Evolutionary conservation across 53 echinoderm and acorn worm species (phyloP), one percentile per base, ranked within the genome.

Genomic region (Luidia sarsii): DNA sequence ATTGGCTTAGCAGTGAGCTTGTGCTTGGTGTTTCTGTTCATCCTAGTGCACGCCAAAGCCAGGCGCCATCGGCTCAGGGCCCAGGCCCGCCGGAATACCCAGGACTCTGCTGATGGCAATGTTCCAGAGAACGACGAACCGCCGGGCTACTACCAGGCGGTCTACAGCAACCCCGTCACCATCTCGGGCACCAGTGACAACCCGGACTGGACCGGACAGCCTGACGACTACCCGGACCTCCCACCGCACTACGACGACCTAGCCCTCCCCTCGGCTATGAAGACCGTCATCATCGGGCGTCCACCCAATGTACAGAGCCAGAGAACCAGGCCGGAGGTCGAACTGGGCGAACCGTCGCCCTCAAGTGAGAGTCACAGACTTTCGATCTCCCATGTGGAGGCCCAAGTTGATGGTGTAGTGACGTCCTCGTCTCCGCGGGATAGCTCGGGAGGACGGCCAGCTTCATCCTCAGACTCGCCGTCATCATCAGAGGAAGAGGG

Each of bases 231-330:
- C 72, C n/a, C 33, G 4, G 28, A 35, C 14, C 72, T 54, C 7
- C 72, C 72, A 1, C 72, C 72, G 24, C 72, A 72, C 72, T 72
- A 72, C 54, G 72, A 72, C 21, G 72, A 72, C 9, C 56, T 72
- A 24, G 38, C 27, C 33, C 32, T 29, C 3, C n/a, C n/a, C n/a
- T n/a, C n/a, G n/a, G n/a, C n/a, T n/a, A 28, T 61, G 18, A 23
- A 61, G 30, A 32, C 30, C 6, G 18, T 32, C 15, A 18, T 61
- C 4, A 56, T 56, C 24, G 56, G 28, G 23, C 24, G 23, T 56
- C n/a, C n/a, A n/a, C n/a, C n/a, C n/a, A n/a, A n/a, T n/a, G n/a
- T n/a, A n/a, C n/a, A n/a, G n/a, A 14, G 56, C 13, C 24, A 56
- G 23, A 28, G 56, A 14, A 14, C 28, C 28, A 10, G 22, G 23